These are phyloP conservation scores for Omphaloscelis lunosa DNA, from an alignment of 2,888 invertebrate genomes.

Conservation along the genomic window DNA sequence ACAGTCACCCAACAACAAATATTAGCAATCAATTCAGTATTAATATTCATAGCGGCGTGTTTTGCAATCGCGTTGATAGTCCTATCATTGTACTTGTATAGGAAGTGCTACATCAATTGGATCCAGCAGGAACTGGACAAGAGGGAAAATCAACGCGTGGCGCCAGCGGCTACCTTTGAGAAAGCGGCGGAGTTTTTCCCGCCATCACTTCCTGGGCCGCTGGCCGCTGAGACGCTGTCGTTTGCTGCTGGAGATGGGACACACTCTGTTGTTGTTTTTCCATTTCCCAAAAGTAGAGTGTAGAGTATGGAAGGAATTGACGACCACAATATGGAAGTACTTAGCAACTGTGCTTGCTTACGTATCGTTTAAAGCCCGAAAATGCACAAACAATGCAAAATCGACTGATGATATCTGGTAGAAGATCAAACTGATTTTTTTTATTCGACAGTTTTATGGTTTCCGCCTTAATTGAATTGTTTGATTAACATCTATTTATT, in stretches of 20 bases:
- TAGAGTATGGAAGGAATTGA: neutral
- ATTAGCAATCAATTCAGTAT: neutral
- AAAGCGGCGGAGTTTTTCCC: conserved; percentile 2
- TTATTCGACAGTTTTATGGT: neutral
- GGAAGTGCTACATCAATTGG: neutral
- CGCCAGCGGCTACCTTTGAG: neutral
- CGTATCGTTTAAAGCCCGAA: neutral
- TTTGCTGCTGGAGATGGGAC: neutral
- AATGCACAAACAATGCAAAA: neutral
- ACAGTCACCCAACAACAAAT: neutral
- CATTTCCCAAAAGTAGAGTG: neutral
- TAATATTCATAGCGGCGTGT: neutral
- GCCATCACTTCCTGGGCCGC: neutral
- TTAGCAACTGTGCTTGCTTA: neutral
- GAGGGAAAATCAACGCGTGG: neutral
- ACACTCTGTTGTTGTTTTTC: neutral
- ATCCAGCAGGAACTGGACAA: neutral
- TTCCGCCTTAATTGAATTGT: neutral
- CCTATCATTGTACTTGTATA: neutral
- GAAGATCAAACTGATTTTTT: neutral
- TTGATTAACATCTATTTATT: conserved; percentile 10
- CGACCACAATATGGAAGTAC: neutral
- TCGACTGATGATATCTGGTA: neutral
- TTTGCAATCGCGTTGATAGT: neutral
- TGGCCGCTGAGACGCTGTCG: too few species aligned